Percentiles rank a stretch among this genome's conserved stretches.
These are phyloP conservation scores for Sinocyclocheilus rhinocerous DNA, from an alignment of 2,113 vertebrate species.

Conservation along the genomic window DNA sequence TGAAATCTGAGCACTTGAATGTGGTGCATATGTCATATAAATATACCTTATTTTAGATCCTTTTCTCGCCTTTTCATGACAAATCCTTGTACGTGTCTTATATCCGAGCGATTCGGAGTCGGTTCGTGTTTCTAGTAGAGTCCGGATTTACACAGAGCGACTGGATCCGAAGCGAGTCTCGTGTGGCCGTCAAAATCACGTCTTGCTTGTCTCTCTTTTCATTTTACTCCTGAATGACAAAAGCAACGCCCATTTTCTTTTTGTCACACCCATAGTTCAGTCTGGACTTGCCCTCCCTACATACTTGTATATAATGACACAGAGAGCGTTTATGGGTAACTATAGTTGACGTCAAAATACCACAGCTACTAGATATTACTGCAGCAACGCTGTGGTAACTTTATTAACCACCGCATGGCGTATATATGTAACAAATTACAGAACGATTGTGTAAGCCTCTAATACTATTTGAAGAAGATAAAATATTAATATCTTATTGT, in stretches of 20 bases:
- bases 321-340: not conserved
- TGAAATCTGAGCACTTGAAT: not conserved
- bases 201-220: conserved; percentile 1
- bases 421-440: not conserved
- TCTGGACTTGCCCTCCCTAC: conserved; percentile 51
- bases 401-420: not conserved
- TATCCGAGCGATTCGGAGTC: not conserved
- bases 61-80: conserved; percentile 26
- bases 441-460: not conserved
- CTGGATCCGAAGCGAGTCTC: not conserved
- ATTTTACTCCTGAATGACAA: conserved; percentile 24
- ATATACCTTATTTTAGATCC: conserved; percentile 44
- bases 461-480: not conserved
- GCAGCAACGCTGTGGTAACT: not conserved
- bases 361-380: not conserved
- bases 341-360: not conserved
- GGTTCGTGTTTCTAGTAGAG: not conserved
- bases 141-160: not conserved
- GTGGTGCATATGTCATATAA: not conserved
- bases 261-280: conserved; percentile 65
- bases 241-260: conserved; percentile 19
- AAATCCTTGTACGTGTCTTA: not conserved
- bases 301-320: not conserved
- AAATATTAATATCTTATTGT: not conserved
- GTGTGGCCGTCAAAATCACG: conserved; percentile 9